Base-by-base conservation (phyloP, 2,113 vertebrate species). In the Willisornis vidua region DNA sequence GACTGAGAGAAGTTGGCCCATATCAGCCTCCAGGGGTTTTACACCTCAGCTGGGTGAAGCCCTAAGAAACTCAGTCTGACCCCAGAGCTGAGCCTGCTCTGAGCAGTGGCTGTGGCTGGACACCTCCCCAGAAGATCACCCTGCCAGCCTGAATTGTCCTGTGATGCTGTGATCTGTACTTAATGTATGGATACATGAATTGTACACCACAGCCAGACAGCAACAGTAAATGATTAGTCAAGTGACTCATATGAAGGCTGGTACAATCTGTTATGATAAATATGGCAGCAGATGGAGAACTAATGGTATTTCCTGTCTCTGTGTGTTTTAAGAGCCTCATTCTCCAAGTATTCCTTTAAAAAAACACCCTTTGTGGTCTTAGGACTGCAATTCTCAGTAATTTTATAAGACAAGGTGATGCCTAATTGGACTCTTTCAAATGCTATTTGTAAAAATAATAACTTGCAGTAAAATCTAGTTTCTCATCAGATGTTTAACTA, bases 1-100 rank as follows among this genome's bases (percentile, higher is more conserved):
- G n/a, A 22, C 14, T 20, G 14, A 73, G 3, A 12, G 10, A 79
- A 3, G 19, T 0, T 41, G 26, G 7, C 33, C 10, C 4, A 1
- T 8, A 37, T 12, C 9, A 46, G 14, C 16, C 14, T 35, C 19
- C 18, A 8, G 19, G 19, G 1, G 0, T 2, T 85, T 70, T 26
- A 62, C 0, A 2, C 8, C 19, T 48, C 29, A 72, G 2, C 1
- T 19, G 35, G 17, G 7, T 65, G 45, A 93, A 68, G 29, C 7
- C 55, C 41, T 46, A 41, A 72, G 11, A 26, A 48, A 13, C 4
- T 19, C 8, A 5, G 7, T 35, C 54, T 41, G 20, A 63, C 1
- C 2, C 3, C 18, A 63, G 1, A 2, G 12, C 14, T 91, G 33
- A 72, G 48, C 18, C 14, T 90, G 57, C 19, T 46, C 31, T 59